Evolutionary conservation across 2,888 invertebrate species (phyloP), one percentile per base, ranked within the genome.

Genomic region (Eupithecia subumbrata): DNA sequence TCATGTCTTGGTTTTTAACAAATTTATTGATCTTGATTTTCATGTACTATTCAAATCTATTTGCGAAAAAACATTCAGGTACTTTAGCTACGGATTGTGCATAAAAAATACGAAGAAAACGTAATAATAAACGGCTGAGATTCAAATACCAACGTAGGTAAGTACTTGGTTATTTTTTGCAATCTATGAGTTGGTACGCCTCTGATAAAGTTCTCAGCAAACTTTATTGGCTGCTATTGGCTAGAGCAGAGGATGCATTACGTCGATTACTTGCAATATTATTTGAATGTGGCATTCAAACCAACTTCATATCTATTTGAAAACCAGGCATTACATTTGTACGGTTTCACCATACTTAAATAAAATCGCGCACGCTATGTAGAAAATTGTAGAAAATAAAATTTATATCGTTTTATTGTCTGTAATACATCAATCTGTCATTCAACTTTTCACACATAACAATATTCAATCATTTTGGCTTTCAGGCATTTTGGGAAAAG

Each of bases 171-270:
- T 2, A 56, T 22, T 22, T 56, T 12, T 22, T 11, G 60, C 22
- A 60, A 56, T 60, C 60, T 60, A 25, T 22, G 1, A 60, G 60
- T 60, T 60, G 60, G 25, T 60, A 60, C 60, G 60, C 25, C 60
- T 60, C 2, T 14, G 60, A 60, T 60, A 60, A 60, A 60, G 60
- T 60, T 60, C 5, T 60, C 12, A 5, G 60, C 60, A 60, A 60
- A 14, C 12, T 60, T 60, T 60, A 25, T 25, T 60, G 60, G 25
- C 60, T 60, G 60, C 60, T 60, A 60, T 60, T 60, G 60, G 52
- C 22, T 56, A 56, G 60, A 60, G 14, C n/a, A 4, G 56, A 56
- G 60, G 60, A 60, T 60, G 14, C 60, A 60, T 60, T 60, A 60
- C 60, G 60, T 25, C 60, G 60, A 60, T 60, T 60, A 60, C 60